These are phyloP conservation scores for Andrena camellia DNA, from an alignment of 2,888 invertebrate genomes.

Conservation along the genomic window DNA sequence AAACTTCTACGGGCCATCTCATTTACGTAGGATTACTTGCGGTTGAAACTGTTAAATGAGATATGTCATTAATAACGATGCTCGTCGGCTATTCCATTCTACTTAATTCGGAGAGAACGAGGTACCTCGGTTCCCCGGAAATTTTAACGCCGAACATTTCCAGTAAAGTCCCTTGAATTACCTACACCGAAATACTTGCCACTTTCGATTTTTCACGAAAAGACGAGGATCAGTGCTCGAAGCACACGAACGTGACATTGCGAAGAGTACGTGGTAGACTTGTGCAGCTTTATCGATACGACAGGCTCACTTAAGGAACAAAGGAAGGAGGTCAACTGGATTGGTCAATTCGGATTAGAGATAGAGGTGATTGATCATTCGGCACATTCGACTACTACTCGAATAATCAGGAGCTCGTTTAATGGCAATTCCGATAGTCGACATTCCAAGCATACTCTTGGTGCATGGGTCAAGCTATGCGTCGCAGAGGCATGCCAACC, in stretches of 20 bases:
- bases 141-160: conserved; percentile 15
- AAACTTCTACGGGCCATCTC: conserved; percentile 32
- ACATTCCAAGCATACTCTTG: conserved; percentile 15
- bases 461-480: conserved; percentile 1
- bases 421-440: conserved; percentile 34
- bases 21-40: conserved; percentile 45
- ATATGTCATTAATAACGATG: conserved; percentile 41
- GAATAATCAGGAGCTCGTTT: conserved; percentile 36
- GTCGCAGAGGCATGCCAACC: neutral
- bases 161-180: neutral
- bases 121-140: neutral
- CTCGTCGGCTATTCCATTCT: conserved; percentile 4
- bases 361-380: conserved; percentile 17
- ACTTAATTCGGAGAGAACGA: conserved; percentile 18
- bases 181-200: neutral
- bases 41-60: conserved; percentile 41
- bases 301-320: neutral
- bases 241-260: no score
- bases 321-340: conserved; percentile 12
- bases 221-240: no score
- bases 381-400: conserved; percentile 9
- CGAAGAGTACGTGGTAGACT: no score
- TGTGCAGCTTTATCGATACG: neutral
- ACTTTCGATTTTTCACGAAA: neutral
- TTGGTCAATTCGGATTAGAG: conserved; percentile 10